Conservation (phyloP, 1,140 invertebrate species). For the Drosophila subpulchrella region DNA sequence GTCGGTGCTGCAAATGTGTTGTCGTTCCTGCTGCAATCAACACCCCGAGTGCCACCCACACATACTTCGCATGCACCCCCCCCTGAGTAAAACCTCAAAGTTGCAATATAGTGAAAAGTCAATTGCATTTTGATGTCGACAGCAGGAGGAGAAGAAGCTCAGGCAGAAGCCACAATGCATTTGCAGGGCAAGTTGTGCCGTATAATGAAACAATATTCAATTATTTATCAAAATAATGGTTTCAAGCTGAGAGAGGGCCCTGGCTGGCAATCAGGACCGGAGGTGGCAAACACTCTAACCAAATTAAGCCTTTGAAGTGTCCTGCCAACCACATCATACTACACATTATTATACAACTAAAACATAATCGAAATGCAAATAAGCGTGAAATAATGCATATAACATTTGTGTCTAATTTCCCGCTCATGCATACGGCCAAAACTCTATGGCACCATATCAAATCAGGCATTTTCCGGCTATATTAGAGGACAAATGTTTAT, state of each 20-base stretch:
- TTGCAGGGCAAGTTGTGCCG: constrained; percentile 44
- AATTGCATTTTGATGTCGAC: constrained; percentile 77
- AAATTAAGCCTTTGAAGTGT: constrained; percentile 6
- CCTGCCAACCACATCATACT: not conserved
- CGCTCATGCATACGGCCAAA: constrained; percentile 5
- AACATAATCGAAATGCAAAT: constrained; percentile 32
- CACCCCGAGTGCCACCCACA: constrained; percentile 32
- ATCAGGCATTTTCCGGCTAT: constrained; percentile 18
- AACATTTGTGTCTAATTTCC: constrained; percentile 4
- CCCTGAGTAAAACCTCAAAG: constrained; percentile 65
- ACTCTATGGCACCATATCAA: constrained; percentile 21
- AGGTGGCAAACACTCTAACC: constrained; percentile 6
- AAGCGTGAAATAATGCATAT: constrained; percentile 20
- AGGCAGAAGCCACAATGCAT: constrained; percentile 57
- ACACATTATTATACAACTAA: not conserved
- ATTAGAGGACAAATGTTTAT: constrained; percentile 36
- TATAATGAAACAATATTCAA: constrained; percentile 75
- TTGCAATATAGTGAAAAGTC: constrained; percentile 77
- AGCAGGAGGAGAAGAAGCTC: constrained; percentile 21
- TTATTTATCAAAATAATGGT: constrained; percentile 74
- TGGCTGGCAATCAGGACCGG: not conserved
- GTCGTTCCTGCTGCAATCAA: constrained; percentile 50
- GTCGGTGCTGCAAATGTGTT: constrained; percentile 48
- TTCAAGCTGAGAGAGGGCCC: constrained; percentile 9
- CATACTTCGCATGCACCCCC: constrained; percentile 1